Evolutionary conservation across 2,113 vertebrate species (phyloP), one percentile per base, ranked within the genome.

Genomic region (Gasterosteus aculeatus): DNA sequence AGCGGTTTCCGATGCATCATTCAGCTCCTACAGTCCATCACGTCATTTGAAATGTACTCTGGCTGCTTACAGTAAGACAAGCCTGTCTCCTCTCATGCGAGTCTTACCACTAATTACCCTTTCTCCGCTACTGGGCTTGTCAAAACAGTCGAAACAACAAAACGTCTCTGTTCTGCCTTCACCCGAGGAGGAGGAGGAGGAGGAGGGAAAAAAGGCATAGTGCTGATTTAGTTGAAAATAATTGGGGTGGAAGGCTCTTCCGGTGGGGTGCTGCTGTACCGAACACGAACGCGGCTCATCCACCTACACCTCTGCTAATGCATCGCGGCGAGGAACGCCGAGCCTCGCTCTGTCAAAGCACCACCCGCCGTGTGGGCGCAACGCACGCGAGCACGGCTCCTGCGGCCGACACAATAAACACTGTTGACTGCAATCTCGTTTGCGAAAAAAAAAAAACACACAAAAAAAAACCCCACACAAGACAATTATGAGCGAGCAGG

Each of bases 171-270:
- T 84, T 82, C 87, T 85, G 77, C 49, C 68, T 76, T 88, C 70
- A 71, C 76, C 74, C 77, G 42, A 33, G 44, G 44, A 15, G 44
- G 44, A 46, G 44, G 44, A 46, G 79, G 74, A 63, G n/a, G 60
- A 82, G 16, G 33, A 65, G 31, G 58, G 4, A 47, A 6, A 58
- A 82, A 72, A 64, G 1, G 56, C 41, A 22, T 78, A 89, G 72
- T 75, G 78, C 78, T 75, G 78, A 88, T 75, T 89, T 80, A 66
- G 85, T 69, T 88, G 81, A 90, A 87, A 89, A 87, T 92, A 92
- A 91, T 91, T 84, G 90, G 91, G 81, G 83, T 78, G 74, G 91
- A 91, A 90, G 74, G 84, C 56, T 87, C 75, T 49, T 89, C 61
- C 72, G 69, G 76, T 67, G 75, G 82, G 70, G 84, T 64, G 72